Evolutionary conservation across 2,113 vertebrate species (phyloP).

Genomic region (Mesoclemmys tuberculata): DNA sequence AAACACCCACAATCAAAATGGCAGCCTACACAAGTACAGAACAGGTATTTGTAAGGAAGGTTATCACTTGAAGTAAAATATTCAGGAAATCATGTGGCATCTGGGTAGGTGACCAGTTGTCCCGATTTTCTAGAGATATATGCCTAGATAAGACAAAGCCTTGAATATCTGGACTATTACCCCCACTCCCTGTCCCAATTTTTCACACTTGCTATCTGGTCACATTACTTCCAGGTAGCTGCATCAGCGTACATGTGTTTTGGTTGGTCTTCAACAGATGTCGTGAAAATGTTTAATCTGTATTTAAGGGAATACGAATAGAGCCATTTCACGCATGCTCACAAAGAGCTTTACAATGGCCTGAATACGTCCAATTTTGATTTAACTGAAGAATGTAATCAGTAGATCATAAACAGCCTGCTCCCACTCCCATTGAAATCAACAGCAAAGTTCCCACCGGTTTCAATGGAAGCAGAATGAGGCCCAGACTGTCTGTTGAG

Average conservation of each 20-base stretch:
- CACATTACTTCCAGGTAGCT: neutral
- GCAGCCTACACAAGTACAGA: neutral
- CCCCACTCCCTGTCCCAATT: too few relatives aligned
- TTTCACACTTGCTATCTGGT: too few relatives aligned
- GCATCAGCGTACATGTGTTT: neutral
- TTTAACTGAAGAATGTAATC: neutral
- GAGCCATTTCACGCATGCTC: neutral
- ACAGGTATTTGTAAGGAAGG: constrained; percentile 7
- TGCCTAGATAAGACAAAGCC: too few relatives aligned
- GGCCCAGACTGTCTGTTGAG: neutral
- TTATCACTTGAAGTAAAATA: constrained; percentile 22
- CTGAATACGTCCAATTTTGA: neutral
- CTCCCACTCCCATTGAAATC: neutral
- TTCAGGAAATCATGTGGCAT: neutral
- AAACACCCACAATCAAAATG: neutral
- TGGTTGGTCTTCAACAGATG: neutral
- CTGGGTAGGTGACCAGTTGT: neutral
- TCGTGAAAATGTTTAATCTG: neutral
- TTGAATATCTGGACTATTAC: too few relatives aligned
- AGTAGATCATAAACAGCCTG: neutral
- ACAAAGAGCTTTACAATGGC: neutral
- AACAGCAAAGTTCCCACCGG: neutral
- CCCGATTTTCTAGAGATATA: too few relatives aligned
- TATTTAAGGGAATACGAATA: neutral
- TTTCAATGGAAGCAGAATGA: neutral